phyloP scores from a whole-genome alignment of 2,113 vertebrate genomes.

The Carassius carassius region DNA sequence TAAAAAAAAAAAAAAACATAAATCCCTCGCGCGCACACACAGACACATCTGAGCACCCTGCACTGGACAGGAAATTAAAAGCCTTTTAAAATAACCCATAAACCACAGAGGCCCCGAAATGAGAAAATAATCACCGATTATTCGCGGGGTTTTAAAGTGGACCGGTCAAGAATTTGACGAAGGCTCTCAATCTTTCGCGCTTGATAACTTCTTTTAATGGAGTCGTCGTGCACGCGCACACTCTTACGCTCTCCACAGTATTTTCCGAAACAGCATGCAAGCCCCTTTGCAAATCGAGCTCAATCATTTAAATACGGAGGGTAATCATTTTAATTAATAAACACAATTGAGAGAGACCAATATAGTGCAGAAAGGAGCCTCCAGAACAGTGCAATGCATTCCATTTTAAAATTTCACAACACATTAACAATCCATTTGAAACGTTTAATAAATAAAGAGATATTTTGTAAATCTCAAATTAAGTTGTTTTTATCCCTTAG shows the following conservation, averaged over 20 bases:
- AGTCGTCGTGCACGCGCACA: neutral
- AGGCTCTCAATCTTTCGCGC: slow-evolving; percentile 2
- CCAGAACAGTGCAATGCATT: neutral
- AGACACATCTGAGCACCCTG: slow-evolving; percentile 17
- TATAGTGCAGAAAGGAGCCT: neutral
- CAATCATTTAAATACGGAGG: neutral
- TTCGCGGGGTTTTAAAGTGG: slow-evolving; percentile 39
- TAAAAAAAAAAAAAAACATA: slow-evolving; percentile 62
- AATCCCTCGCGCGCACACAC: slow-evolving; percentile 41
- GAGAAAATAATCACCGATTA: slow-evolving; percentile 54
- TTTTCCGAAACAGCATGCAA: slow-evolving; percentile 11
- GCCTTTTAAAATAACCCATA: slow-evolving; percentile 58
- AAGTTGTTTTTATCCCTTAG: neutral
- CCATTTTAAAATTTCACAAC: neutral
- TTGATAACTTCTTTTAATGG: slow-evolving; percentile 24
- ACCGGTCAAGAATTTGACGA: slow-evolving; percentile 25
- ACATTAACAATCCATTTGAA: neutral
- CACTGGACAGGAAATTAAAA: slow-evolving; percentile 64
- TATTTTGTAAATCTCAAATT: neutral
- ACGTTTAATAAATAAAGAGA: neutral
- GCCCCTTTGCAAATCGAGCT: neutral
- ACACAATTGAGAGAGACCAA: neutral
- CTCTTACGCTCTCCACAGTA: neutral
- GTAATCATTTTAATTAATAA: neutral
- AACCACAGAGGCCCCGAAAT: slow-evolving; percentile 54